A percentile compares a stretch with the other conserved stretches of the same genome.
phyloP scores from a whole-genome alignment of 92 coral and sea anemone species.

The Epizoanthus stellaris region DNA sequence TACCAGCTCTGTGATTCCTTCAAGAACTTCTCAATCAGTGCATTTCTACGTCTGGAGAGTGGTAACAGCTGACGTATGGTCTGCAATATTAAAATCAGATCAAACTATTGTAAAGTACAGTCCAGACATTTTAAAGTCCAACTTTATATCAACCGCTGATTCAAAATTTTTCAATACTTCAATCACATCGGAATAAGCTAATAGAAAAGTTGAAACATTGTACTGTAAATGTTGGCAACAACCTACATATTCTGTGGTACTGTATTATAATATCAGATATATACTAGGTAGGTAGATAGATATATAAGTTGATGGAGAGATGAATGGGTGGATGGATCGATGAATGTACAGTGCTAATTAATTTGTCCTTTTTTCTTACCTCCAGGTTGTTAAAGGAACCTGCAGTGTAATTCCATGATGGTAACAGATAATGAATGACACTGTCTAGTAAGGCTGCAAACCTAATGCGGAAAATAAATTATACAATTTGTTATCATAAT shows the following conservation, averaged over 20 bases:
- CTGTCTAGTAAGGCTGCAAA: slow-evolving; percentile 92
- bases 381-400: slow-evolving; percentile 96
- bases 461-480: slow-evolving; percentile 41
- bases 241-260: no score
- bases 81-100: slow-evolving; percentile 29
- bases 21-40: slow-evolving; percentile 87
- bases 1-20: slow-evolving; percentile 93
- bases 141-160: no score
- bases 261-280: no score
- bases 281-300: no score
- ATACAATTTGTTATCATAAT: neutral
- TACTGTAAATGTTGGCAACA: no score
- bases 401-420: slow-evolving; percentile 96
- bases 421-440: slow-evolving; percentile 92
- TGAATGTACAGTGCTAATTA: no score
- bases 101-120: neutral
- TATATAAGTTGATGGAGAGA: no score
- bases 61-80: slow-evolving; percentile 94
- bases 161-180: no score
- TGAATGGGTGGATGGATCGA: no score
- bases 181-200: no score
- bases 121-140: no score
- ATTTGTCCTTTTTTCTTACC: slow-evolving; percentile 41
- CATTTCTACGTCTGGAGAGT: slow-evolving; percentile 85
- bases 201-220: no score